Conservation (phyloP, 2,888 invertebrate species). For the Polymixis lichenea region DNA sequence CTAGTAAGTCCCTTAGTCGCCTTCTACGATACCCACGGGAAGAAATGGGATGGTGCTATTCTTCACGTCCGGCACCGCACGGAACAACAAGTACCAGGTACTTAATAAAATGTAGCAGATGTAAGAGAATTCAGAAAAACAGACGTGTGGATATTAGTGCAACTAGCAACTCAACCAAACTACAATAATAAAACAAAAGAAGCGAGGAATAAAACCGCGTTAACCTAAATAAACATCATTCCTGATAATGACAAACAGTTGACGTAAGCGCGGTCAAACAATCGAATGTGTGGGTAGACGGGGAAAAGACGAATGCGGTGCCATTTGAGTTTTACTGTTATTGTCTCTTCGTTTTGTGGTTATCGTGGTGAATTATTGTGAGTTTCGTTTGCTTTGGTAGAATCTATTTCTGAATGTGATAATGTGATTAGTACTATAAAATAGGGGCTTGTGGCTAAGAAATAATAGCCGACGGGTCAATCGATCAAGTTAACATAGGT, state of each 20-base stretch:
- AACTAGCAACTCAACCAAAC: neutral
- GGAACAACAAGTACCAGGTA: too few relatives aligned
- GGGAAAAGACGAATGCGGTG: slow-evolving; percentile 50
- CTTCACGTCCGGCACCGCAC: too few relatives aligned
- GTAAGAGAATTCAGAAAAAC: too few relatives aligned
- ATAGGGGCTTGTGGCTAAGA: neutral
- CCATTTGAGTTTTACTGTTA: slow-evolving; percentile 45
- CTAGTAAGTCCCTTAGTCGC: too few relatives aligned
- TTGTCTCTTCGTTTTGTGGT: slow-evolving; percentile 47
- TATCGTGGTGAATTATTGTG: slow-evolving; percentile 5
- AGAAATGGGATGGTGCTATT: too few relatives aligned
- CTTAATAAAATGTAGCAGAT: too few relatives aligned
- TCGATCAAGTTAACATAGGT: too few relatives aligned
- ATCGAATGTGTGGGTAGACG: slow-evolving; percentile 45
- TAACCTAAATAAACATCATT: slow-evolving; percentile 65
- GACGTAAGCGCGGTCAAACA: slow-evolving; percentile 57
- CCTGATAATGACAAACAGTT: slow-evolving; percentile 43
- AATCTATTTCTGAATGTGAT: slow-evolving; percentile 7
- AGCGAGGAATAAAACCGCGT: slow-evolving; percentile 28
- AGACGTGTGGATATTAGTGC: neutral
- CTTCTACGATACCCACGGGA: too few relatives aligned
- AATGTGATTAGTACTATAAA: neutral
- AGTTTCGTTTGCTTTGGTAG: slow-evolving; percentile 20
- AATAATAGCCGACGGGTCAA: too few relatives aligned
- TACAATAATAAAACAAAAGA: slow-evolving; percentile 27